Percentiles rank a stretch among this genome's conserved stretches.
Conservation (phyloP, 2,888 invertebrate species). For the Capitulum mitella region DNA sequence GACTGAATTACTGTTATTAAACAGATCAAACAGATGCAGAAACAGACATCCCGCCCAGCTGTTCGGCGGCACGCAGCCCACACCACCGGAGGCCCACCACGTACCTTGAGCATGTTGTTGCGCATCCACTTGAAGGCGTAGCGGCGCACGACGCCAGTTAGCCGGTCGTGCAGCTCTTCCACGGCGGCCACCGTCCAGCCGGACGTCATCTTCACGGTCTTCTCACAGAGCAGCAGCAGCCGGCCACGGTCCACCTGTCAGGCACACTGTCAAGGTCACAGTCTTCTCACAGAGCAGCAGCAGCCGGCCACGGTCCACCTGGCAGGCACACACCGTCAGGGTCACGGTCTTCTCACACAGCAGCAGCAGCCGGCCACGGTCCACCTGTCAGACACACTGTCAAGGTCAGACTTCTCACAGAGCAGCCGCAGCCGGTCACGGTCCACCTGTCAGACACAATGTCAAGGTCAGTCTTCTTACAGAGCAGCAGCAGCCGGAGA, state of each 20-base stretch:
- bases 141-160: not conserved
- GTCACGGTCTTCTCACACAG: not conserved
- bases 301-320: not conserved
- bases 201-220: not conserved
- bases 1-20: no score
- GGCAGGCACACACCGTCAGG: constrained; percentile 6
- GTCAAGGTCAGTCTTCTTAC: not conserved
- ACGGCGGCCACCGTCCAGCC: not conserved
- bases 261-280: no score
- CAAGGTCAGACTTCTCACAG: no score
- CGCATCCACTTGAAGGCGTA: not conserved
- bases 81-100: not conserved
- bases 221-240: not conserved
- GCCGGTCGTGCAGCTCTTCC: constrained; percentile 11
- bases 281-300: no score
- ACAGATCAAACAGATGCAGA: no score
- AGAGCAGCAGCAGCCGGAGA: not conserved
- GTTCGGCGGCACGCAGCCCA: no score
- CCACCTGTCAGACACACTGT: no score
- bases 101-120: not conserved
- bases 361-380: not conserved
- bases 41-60: no score
- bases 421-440: no score
- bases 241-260: constrained; percentile 5
- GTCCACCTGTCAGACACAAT: not conserved